Evolutionary conservation across 92 coral and sea anemone genomes (phyloP).

Genomic region (Parazoanthus atlanticus): DNA sequence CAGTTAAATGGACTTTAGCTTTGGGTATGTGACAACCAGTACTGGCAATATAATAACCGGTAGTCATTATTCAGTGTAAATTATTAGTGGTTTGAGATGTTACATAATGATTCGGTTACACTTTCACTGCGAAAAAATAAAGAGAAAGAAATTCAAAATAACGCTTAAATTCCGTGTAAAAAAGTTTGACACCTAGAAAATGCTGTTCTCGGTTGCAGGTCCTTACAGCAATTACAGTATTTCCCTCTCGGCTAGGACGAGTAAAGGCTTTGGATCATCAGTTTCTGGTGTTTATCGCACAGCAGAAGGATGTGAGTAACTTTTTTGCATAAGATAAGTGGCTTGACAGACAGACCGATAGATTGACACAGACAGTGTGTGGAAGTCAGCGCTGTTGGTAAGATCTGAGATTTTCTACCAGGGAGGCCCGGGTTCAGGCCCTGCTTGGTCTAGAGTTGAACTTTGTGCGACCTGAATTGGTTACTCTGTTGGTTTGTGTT

Average conservation of each 20-base stretch:
- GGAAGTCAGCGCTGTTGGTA: no score
- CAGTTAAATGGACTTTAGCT: background rate
- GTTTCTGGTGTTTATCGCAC: constrained; percentile 50
- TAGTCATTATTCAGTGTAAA: no score
- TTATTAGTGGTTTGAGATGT: background rate
- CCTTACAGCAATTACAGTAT: constrained; percentile 55
- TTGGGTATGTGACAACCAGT: background rate
- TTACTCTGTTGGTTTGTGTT: no score
- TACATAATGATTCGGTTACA: background rate
- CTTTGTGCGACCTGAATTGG: no score
- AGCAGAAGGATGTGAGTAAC: constrained; percentile 68
- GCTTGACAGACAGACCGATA: background rate
- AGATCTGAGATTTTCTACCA: no score
- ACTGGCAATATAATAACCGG: no score
- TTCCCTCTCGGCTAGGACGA: constrained; percentile 55
- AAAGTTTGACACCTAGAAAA: background rate
- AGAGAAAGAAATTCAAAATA: background rate
- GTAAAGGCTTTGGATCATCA: constrained; percentile 59
- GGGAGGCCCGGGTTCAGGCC: no score
- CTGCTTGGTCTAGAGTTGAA: no score
- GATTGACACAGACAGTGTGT: background rate
- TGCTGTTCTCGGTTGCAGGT: constrained; percentile 31
- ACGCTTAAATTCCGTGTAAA: background rate
- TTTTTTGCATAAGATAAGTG: background rate
- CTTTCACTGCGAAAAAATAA: no score